phyloP scores from a whole-genome alignment of 2,888 invertebrate genomes.

The Andrena praecox region DNA sequence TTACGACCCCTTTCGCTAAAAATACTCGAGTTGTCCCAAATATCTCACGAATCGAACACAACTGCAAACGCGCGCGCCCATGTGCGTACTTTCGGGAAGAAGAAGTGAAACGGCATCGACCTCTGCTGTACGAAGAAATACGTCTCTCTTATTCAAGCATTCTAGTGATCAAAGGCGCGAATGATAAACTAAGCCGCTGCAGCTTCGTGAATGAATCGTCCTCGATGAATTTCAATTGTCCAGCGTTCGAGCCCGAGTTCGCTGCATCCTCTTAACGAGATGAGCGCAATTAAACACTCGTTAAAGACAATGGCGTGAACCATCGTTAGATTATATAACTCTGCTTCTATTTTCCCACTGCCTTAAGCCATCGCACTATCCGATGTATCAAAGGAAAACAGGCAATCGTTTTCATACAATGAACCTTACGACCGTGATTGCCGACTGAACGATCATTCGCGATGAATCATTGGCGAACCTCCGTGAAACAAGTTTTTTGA shows the following conservation, averaged over 20 bases:
- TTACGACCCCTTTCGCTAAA: constrained; percentile 40
- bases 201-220: background rate
- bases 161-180: background rate
- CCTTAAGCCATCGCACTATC: constrained; percentile 11
- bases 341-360: constrained; percentile 54
- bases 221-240: background rate
- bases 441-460: constrained; percentile 40
- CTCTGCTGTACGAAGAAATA: background rate
- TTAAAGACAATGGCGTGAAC: constrained; percentile 50
- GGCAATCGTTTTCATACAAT: constrained; percentile 48
- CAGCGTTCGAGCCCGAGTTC: background rate
- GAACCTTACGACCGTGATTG: constrained; percentile 35
- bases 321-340: constrained; percentile 54
- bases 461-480: constrained; percentile 61
- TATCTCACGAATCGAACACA: constrained; percentile 23
- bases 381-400: constrained; percentile 25
- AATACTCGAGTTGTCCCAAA: constrained; percentile 23
- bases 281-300: constrained; percentile 46
- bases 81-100: background rate
- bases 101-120: background rate
- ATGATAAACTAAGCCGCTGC: background rate
- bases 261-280: background rate
- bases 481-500: constrained; percentile 21
- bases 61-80: background rate
- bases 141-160: background rate